Evolutionary conservation across 2,113 vertebrate species (phyloP), one percentile per base, ranked within the genome.

Genomic region (Lepisosteus osseus): DNA sequence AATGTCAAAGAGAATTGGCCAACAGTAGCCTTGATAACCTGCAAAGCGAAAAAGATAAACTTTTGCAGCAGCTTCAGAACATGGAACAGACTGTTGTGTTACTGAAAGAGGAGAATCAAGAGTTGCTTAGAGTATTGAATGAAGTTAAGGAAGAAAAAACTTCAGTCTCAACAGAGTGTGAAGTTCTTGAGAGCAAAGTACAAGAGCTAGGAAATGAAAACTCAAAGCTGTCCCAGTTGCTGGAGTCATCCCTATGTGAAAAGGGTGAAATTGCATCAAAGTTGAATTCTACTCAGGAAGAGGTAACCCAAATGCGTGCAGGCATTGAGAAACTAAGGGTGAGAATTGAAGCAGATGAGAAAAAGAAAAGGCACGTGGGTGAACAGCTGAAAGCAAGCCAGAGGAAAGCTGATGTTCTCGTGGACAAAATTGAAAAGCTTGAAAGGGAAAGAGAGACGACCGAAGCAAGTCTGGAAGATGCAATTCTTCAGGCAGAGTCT

Each of bases 291-390:
- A 94, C 94, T 2, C 92, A 95, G 67, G 90, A 93, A 12, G 95
- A 97, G 74, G 86, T 93, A 63, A 76, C 74, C 51, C 90, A 95
- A 80, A 86, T 97, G 90, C 88, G 87, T 42, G 77, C 47, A 0
- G 94, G 94, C 61, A 97, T 96, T 0, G 95, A 98, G 84, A 96
- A 93, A 69, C 91, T 98, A 7, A 91, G 92, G 77, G 86, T 94
- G 54, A 93, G 93, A 76, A 96, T 98, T 2, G 94, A 96, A 80
- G 93, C 93, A 0, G 96, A 97, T 40, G 95, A 98, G 77, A 93
- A 87, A 76, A 93, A 92, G 86, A 95, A 90, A 65, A 77, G 42
- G 13, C 84, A 88, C 0, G 63, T 92, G 76, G 73, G 75, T 68
- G 91, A 93, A 71, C 90, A 94, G 41, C 85, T 96, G 67, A 94